Conservation (phyloP, 2,888 invertebrate genomes). For the Drosophila putrida region DNA sequence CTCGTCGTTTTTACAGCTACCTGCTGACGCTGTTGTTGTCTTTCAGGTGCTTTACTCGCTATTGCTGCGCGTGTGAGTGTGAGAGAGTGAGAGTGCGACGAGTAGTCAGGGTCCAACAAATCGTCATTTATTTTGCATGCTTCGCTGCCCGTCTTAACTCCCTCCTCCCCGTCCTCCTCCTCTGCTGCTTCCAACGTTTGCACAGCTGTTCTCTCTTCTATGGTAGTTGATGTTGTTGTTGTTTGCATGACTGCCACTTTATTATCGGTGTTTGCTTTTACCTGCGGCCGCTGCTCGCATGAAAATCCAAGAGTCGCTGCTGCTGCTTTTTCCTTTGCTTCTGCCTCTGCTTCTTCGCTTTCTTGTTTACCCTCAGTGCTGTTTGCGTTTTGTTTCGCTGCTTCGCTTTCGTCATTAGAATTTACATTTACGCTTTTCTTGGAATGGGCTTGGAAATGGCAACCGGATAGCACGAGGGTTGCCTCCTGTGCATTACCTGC, state of each 20-base stretch:
- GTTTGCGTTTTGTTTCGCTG: conserved; percentile 53
- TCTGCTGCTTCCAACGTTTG: conserved; percentile 50
- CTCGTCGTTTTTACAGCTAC: conserved; percentile 42
- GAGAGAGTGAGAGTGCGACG: conserved; percentile 63
- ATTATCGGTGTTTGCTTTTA: conserved; percentile 71
- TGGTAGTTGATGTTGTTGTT: conserved; percentile 35
- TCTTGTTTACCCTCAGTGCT: conserved; percentile 62
- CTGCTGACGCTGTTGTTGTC: conserved; percentile 41
- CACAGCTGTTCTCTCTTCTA: conserved; percentile 70
- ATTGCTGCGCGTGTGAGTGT: conserved; percentile 25
- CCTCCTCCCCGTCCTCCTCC: conserved; percentile 3
- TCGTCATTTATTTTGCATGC: conserved; percentile 77
- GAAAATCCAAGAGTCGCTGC: conserved; percentile 57
- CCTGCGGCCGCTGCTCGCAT: conserved; percentile 58
- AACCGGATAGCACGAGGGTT: conserved; percentile 37
- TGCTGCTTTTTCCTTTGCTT: conserved; percentile 25
- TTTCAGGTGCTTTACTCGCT: conserved; percentile 77
- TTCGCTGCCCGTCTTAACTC: conserved; percentile 56
- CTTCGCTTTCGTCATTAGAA: conserved; percentile 69
- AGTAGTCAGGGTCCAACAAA: conserved; percentile 48
- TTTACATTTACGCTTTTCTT: conserved; percentile 66
- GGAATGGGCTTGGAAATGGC: conserved; percentile 40
- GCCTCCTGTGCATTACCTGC: conserved; percentile 25
- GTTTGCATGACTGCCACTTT: conserved; percentile 54
- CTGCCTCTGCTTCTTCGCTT: conserved; percentile 38